phyloP scores from a whole-genome alignment of 2,888 invertebrate genomes.

The Conistra vaccinii region DNA sequence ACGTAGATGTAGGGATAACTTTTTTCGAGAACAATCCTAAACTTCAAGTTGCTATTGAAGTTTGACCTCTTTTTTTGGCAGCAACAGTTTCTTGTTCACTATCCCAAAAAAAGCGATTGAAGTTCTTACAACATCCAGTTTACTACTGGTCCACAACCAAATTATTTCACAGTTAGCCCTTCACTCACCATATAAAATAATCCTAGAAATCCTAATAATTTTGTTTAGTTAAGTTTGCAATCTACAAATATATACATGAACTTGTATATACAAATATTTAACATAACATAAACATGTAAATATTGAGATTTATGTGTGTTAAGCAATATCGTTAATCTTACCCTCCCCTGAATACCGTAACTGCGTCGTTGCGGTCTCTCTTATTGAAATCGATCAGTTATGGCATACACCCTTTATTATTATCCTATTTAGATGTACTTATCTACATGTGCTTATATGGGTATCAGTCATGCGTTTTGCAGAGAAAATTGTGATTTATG shows the following conservation, averaged over 20 bases:
- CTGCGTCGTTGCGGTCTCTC: constrained; percentile 76
- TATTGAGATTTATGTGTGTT: constrained; percentile 69
- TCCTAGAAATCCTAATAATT: not conserved
- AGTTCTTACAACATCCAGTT: not conserved
- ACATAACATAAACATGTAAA: constrained; percentile 55
- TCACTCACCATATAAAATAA: not conserved
- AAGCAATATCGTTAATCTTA: constrained; percentile 66
- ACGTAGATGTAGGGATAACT: not conserved
- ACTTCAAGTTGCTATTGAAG: not conserved
- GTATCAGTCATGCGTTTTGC: too few species aligned
- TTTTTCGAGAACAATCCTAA: not conserved
- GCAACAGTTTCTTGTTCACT: not conserved
- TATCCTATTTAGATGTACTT: constrained; percentile 22
- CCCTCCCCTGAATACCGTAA: constrained; percentile 62
- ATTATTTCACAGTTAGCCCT: not conserved
- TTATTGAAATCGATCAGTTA: constrained; percentile 84
- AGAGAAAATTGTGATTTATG: too few species aligned
- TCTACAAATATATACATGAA: constrained; percentile 2
- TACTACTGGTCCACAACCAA: not conserved
- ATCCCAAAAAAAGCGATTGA: not conserved
- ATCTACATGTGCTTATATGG: too few species aligned
- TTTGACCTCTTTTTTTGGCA: not conserved
- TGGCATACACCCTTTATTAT: constrained; percentile 72
- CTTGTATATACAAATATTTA: constrained; percentile 41
- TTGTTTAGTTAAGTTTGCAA: not conserved